A percentile compares a stretch with the other conserved stretches of the same genome.
These are phyloP conservation scores for Parambassis ranga DNA, from an alignment of 2,797 vertebrate genomes.

Conservation along the genomic window DNA sequence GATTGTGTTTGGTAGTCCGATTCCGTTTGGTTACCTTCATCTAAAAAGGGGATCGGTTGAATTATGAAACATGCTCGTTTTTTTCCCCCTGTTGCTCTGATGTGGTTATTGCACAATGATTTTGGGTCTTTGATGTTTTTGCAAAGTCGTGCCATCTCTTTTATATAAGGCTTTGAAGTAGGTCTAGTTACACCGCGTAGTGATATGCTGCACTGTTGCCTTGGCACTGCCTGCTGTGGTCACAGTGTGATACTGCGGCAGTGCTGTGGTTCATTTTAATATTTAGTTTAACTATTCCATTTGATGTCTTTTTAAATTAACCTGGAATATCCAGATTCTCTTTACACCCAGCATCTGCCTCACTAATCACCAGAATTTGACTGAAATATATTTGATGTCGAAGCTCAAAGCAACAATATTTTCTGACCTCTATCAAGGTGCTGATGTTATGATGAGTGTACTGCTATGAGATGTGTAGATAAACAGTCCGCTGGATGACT, in stretches of 20 bases:
- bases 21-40: conserved; percentile 12
- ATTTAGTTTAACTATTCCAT: conserved; percentile 57
- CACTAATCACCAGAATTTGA: not conserved
- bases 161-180: conserved; percentile 72
- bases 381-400: conserved; percentile 12
- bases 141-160: conserved; percentile 64
- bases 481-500: conserved; percentile 21
- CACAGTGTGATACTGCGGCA: conserved; percentile 60
- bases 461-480: not conserved
- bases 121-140: conserved; percentile 70
- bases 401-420: not conserved
- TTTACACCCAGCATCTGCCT: conserved; percentile 8
- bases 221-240: conserved; percentile 53
- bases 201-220: conserved; percentile 35
- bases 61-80: conserved; percentile 38
- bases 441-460: not conserved
- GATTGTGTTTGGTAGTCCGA: conserved; percentile 1
- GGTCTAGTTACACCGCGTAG: conserved; percentile 37
- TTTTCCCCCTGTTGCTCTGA: conserved; percentile 39
- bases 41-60: conserved; percentile 17
- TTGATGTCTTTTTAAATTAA: conserved; percentile 63
- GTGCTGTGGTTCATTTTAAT: conserved; percentile 32
- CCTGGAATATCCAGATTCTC: conserved; percentile 24
- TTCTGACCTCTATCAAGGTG: conserved; percentile 7
- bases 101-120: conserved; percentile 66